Conservation (phyloP, 2,113 vertebrate genomes). For the Chamaea fasciata region DNA sequence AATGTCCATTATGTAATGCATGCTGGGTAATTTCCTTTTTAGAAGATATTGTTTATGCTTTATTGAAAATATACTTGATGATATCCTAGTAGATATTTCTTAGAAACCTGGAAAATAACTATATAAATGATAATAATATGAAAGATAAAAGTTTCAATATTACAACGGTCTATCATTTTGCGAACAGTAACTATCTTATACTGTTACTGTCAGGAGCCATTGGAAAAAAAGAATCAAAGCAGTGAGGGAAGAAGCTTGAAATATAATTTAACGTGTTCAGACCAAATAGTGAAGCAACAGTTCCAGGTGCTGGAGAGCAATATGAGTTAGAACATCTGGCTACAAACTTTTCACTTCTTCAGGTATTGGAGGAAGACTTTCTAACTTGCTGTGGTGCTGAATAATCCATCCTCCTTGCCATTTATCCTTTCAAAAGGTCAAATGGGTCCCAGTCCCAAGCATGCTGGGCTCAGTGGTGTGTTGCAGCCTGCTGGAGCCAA, state of each 20-base stretch:
- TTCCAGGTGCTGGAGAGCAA: neutral
- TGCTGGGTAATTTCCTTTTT: neutral
- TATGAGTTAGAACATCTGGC: neutral
- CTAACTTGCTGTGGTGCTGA: neutral
- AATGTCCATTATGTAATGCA: neutral
- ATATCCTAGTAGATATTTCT: neutral
- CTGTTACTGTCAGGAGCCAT: neutral
- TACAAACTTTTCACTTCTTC: neutral
- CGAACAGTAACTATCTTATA: neutral
- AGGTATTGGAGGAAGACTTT: neutral
- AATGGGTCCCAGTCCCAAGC: fast-evolving
- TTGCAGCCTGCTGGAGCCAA: neutral
- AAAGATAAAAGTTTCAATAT: neutral
- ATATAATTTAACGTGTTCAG: neutral
- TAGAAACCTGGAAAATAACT: neutral
- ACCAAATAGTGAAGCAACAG: neutral
- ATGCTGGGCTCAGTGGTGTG: fast-evolving
- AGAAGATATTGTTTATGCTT: neutral
- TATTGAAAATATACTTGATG: neutral
- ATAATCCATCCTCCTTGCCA: neutral
- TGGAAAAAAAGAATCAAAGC: neutral
- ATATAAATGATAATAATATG: neutral
- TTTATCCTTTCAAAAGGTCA: neutral
- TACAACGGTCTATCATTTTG: neutral
- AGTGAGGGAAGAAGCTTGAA: neutral